Conservation (phyloP, 1,140 invertebrate species). For the Calycopis cecrops region DNA sequence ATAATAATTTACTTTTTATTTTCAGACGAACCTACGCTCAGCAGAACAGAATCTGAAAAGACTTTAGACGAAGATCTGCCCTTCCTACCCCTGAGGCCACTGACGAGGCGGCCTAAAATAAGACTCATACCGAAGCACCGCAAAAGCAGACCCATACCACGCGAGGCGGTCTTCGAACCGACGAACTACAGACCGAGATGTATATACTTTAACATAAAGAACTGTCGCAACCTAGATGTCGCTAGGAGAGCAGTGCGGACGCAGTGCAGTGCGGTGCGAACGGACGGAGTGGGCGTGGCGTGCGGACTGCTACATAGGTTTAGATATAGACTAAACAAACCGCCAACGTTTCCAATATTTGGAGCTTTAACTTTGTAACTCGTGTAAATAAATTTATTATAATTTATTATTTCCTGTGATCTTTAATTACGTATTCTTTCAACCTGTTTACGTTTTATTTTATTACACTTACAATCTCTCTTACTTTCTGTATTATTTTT, state of each 20-base stretch:
- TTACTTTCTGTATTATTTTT: too few species aligned
- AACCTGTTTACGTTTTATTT: neutral
- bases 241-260: conserved; percentile 15
- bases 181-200: conserved; percentile 34
- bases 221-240: conserved; percentile 41
- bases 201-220: conserved; percentile 50
- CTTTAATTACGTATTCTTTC: neutral
- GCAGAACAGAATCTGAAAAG: conserved; percentile 32
- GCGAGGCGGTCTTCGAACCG: conserved; percentile 45
- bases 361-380: conserved; percentile 52
- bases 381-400: conserved; percentile 31
- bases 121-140: conserved; percentile 28
- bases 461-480: too few species aligned
- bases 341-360: conserved; percentile 50
- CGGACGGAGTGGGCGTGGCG: conserved; percentile 32
- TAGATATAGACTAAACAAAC: conserved; percentile 50
- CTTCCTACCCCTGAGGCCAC: conserved; percentile 36
- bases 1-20: conserved; percentile 13
- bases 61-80: conserved; percentile 42
- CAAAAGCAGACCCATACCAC: conserved; percentile 22
- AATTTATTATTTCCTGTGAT: conserved; percentile 35
- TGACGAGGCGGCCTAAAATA: conserved; percentile 40
- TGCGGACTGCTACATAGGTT: conserved; percentile 55
- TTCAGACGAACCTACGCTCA: conserved; percentile 34
- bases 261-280: conserved; percentile 19